Base-by-base conservation (phyloP, 2,888 invertebrate species). In the Rhabditoides inermis region DNA sequence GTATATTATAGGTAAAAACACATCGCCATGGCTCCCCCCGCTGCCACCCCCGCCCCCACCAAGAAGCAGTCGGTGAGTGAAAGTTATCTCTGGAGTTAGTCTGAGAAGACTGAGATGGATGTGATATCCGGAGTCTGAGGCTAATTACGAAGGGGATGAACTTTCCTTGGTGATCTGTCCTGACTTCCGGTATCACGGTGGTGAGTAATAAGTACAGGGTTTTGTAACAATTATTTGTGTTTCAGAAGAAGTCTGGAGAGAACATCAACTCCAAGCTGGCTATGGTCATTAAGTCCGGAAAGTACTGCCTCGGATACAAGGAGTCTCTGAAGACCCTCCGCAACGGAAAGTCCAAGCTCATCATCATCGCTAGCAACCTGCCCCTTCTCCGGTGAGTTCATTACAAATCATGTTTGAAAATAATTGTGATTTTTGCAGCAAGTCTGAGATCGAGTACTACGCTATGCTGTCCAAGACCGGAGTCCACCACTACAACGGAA, bases 241-340 rank as follows among this genome's bases (percentile, higher is more conserved):
- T n/a, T n/a, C n/a, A n/a, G n/a, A 98, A 98, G 87, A 98, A 98
- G 84, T 88, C 91, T 73, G 88, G 91, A 77, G 98, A 99, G 84
- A 91, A 89, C 82, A 98, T 95, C 82, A 99, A 99, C 84, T 86
- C 91, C 76, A 86, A 94, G 70, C 82, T 99, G 78, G 94, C 92
- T 69, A 83, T 98, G 78, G 98, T 98, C 49, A 95, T 98, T 90
- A 99, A 98, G 81, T 92, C 92, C 40, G 98, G 98, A 76, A 98
- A 98, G 83, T 95, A 85, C 79, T 88, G 89, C 69, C 83, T 99
- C 68, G 98, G 98, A 36, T 90, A 92, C 82, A 94, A 92, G 79
- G 94, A 99, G 80, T 91, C 98, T 0, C 79, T 98, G 73, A 95
- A 95, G 82, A 89, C 92, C 2, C 83, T 98, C 45, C 84, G 95